Evolutionary conservation across 92 coral and sea anemone genomes (phyloP).

Genomic region (Diadumene lineata): DNA sequence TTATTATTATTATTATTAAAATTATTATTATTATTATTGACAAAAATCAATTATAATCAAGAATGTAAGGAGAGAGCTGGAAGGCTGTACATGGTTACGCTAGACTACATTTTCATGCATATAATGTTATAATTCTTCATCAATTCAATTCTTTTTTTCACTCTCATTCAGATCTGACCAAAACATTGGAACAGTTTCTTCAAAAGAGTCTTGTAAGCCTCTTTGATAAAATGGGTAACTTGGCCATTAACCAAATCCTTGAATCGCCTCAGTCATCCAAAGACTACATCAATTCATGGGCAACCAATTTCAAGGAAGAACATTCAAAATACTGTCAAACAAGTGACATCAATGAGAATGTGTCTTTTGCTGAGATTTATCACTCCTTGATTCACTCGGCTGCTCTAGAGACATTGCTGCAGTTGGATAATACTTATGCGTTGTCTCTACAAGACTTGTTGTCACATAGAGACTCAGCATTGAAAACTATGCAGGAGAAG

Average conservation of each 20-base stretch:
- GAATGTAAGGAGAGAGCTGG: no score
- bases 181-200: conserved; percentile 63
- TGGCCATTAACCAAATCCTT: conserved; percentile 61
- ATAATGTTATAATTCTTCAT: no score
- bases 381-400: conserved; percentile 91
- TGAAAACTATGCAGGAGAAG: conserved; percentile 82
- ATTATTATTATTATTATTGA: no score
- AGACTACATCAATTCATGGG: conserved; percentile 69
- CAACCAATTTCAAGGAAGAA: conserved; percentile 86
- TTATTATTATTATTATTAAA: no score
- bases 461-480: conserved; percentile 71
- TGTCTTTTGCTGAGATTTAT: conserved; percentile 89
- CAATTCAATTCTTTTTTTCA: background rate
- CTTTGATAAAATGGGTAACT: conserved; percentile 67
- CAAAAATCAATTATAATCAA: no score
- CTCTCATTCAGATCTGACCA: conserved; percentile 51
- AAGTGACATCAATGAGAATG: conserved; percentile 85
- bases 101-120: no score
- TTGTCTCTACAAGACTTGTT: conserved; percentile 86
- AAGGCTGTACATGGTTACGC: no score
- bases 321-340: conserved; percentile 76
- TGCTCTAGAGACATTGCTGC: conserved; percentile 91
- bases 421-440: conserved; percentile 93
- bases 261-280: conserved; percentile 55
- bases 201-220: conserved; percentile 47